phyloP scores from a whole-genome alignment of 2,113 vertebrate genomes.

The Hemiprocne comata region DNA sequence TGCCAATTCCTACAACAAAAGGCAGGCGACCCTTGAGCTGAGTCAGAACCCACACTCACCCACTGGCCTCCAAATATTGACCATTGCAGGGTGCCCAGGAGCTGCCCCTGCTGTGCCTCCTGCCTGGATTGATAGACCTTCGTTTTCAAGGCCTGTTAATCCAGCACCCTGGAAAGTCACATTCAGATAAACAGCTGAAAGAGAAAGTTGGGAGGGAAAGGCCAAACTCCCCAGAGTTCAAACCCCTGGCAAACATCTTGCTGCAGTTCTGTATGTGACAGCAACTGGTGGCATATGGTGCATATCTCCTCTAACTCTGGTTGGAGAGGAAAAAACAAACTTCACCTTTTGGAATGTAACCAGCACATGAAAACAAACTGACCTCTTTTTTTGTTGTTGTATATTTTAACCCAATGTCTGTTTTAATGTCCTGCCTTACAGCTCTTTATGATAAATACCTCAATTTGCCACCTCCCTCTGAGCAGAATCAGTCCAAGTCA shows the following conservation, averaged over 20 bases:
- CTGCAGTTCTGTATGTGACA: neutral
- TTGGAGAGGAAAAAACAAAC: constrained; percentile 57
- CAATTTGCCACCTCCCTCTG: neutral
- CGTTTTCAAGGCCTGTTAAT: neutral
- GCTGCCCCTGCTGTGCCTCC: constrained; percentile 2
- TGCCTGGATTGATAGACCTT: neutral
- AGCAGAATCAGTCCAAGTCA: neutral
- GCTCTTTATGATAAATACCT: constrained; percentile 28
- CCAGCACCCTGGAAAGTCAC: neutral
- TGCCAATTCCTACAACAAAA: neutral
- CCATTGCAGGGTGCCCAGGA: neutral
- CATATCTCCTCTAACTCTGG: constrained; percentile 18
- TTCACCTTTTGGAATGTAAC: constrained; percentile 42
- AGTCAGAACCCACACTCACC: neutral
- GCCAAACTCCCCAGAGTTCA: neutral
- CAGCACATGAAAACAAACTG: constrained; percentile 70
- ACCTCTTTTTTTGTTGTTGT: neutral
- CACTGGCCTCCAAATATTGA: neutral
- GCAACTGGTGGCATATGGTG: constrained; percentile 16
- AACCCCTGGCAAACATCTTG: constrained; percentile 36
- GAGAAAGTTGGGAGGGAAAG: neutral
- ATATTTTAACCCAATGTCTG: constrained; percentile 8
- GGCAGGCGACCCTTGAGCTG: neutral
- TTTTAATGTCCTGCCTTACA: constrained; percentile 44
- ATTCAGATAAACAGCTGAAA: constrained; percentile 51